Evolutionary conservation across 2,797 vertebrate genomes (phyloP).

Genomic region (Aeoliscus strigatus): DNA sequence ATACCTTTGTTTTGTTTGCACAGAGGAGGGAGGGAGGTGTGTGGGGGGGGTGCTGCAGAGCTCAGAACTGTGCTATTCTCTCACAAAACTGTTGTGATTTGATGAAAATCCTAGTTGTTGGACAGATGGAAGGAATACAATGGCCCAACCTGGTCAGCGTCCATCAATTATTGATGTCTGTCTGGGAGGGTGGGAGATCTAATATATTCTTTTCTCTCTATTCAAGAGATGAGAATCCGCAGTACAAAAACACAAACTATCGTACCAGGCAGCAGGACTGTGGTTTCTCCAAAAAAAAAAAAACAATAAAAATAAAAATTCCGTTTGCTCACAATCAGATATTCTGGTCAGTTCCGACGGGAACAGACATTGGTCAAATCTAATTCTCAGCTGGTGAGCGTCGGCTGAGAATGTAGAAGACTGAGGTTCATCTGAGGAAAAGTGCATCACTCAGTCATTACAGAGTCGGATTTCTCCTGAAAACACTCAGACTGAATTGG

Average conservation of each 20-base stretch:
- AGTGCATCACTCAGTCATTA: slow-evolving; percentile 14
- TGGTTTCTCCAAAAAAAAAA: slow-evolving; percentile 1
- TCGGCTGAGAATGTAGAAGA: slow-evolving; percentile 3
- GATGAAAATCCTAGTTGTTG: slow-evolving; percentile 21
- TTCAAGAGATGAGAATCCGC: slow-evolving; percentile 25
- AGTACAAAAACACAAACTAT: slow-evolving; percentile 33
- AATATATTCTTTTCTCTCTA: slow-evolving; percentile 18
- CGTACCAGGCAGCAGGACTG: slow-evolving; percentile 4
- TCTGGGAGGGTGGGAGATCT: slow-evolving; percentile 38
- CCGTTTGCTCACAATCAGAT: slow-evolving; percentile 5
- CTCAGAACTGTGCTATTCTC: slow-evolving; percentile 14
- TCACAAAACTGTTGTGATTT: slow-evolving; percentile 26
- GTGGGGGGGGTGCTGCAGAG: slow-evolving; percentile 27
- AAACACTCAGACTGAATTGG: slow-evolving; percentile 24
- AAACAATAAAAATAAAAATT: too few relatives aligned
- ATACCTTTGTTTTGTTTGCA: slow-evolving; percentile 40
- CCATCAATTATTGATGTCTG: slow-evolving; percentile 64
- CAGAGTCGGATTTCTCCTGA: slow-evolving; percentile 13
- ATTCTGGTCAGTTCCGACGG: slow-evolving; percentile 8
- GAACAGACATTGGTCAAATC: slow-evolving; percentile 5
- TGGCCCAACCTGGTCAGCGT: slow-evolving; percentile 16
- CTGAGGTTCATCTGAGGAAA: slow-evolving; percentile 9
- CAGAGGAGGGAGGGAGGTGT: slow-evolving; percentile 9
- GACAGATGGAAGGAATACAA: slow-evolving; percentile 5
- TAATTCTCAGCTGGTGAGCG: not conserved